Base-by-base conservation (phyloP, 2,797 vertebrate genomes). In the Schizothorax lantsangensis region DNA sequence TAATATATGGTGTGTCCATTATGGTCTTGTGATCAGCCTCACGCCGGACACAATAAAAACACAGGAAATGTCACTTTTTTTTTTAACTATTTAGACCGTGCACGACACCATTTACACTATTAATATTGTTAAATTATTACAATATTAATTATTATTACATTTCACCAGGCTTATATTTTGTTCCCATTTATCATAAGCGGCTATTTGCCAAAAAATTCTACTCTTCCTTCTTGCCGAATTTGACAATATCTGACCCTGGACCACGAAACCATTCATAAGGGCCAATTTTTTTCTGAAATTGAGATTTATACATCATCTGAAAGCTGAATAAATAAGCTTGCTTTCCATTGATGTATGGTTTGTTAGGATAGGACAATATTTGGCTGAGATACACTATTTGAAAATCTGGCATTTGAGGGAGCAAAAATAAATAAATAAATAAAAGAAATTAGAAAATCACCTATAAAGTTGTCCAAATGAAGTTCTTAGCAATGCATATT, bases 11-110 rank as follows among this genome's bases (percentile, higher is more conserved):
- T 45, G 69, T 36, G 8, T 45, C 26, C 33, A 45, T 45, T 43
- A 49, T 26, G 57, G 69, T 66, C 86, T 84, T 81, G 82, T 88
- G 88, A 91, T 86, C 71, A 68, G 62, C 64, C 78, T 68, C 84
- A 52, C 45, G 30, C 62, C 40, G 79, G 71, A 73, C 52, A 19
- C 45, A 30, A 36, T 57, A 47, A 19, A 82, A 84, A 84, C 64
- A 71, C 40, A 75, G 54, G 81, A 79, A 79, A 79, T 52, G 40
- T 40, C 21, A n/a, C 19, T 6, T 45, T 72, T 40, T 40, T 33
- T 33, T 21, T 23, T 4, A 26, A 47, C 10, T 45, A 0, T 74
- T 74, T 17, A 23, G 40, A 23, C 33, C 49, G 2, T 49, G 19
- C 62, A 81, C 38, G 30, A 4, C 6, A 45, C 17, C 9, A 6